These are phyloP conservation scores for Epinotia ramella DNA, from an alignment of 2,888 invertebrate species.

Conservation along the genomic window DNA sequence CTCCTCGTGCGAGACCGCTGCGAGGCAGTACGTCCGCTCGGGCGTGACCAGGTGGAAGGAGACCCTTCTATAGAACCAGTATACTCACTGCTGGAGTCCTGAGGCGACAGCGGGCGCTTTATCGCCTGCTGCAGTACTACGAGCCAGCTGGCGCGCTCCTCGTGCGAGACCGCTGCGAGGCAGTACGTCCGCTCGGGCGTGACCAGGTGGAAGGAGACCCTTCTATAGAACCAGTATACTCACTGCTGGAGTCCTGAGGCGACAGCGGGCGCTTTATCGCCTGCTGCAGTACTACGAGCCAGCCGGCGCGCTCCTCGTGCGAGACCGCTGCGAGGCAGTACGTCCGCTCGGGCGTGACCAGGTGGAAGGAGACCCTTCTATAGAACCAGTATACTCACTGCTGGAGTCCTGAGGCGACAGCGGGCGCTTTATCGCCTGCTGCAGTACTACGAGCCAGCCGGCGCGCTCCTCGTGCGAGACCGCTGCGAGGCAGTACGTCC, in stretches of 20 bases:
- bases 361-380: slow-evolving; percentile 88
- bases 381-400: slow-evolving; percentile 77
- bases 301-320: too few species aligned
- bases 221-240: too few species aligned
- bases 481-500: slow-evolving; percentile 90
- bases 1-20: too few species aligned
- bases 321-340: slow-evolving; percentile 86
- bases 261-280: too few species aligned
- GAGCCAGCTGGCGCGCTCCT: slow-evolving; percentile 93
- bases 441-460: slow-evolving; percentile 92
- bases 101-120: slow-evolving; percentile 90
- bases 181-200: slow-evolving; percentile 92
- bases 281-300: too few species aligned
- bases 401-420: slow-evolving; percentile 92
- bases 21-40: too few species aligned
- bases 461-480: slow-evolving; percentile 91
- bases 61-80: too few species aligned
- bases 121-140: slow-evolving; percentile 90
- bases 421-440: slow-evolving; percentile 89
- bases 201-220: slow-evolving; percentile 91
- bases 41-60: too few species aligned
- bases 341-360: slow-evolving; percentile 91
- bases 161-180: slow-evolving; percentile 79
- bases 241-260: too few species aligned
- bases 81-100: slow-evolving; percentile 89